Percentiles rank a stretch among this genome's conserved stretches.
These are phyloP conservation scores for Delphinus delphis DNA, from an alignment of 2,113 vertebrate genomes.

Conservation along the genomic window DNA sequence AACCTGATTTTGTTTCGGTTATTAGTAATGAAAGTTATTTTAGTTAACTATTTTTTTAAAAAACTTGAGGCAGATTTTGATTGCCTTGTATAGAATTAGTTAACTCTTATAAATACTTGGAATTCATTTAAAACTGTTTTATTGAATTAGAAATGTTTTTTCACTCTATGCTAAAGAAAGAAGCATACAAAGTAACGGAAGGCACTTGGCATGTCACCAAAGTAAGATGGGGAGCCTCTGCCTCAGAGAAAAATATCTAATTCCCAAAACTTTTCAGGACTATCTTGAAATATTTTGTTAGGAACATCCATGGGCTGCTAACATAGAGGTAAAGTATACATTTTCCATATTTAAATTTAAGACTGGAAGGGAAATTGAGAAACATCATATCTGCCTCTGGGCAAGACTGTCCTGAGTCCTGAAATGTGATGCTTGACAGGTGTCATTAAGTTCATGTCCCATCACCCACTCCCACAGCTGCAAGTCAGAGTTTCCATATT, in stretches of 20 bases:
- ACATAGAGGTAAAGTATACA: background rate
- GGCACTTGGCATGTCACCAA: background rate
- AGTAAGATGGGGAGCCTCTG: background rate
- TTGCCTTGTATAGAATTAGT: background rate
- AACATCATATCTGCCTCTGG: background rate
- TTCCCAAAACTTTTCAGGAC: background rate
- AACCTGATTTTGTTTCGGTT: background rate
- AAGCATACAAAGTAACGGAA: background rate
- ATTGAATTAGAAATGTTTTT: background rate
- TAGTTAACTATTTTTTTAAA: background rate
- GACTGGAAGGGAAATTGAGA: background rate
- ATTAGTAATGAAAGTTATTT: background rate
- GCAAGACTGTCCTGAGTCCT: background rate
- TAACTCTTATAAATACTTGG: background rate
- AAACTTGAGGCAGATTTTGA: background rate
- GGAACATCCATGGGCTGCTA: background rate
- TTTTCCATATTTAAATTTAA: constrained; percentile 15
- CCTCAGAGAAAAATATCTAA: background rate
- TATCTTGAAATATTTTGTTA: background rate
- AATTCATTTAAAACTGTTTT: background rate
- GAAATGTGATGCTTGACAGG: background rate
- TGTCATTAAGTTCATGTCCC: accelerated
- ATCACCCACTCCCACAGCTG: accelerated
- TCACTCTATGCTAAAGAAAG: background rate
- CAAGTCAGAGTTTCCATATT: background rate